Evolutionary conservation across 2,113 vertebrate species (phyloP).

Genomic region (Spermophilus dauricus): DNA sequence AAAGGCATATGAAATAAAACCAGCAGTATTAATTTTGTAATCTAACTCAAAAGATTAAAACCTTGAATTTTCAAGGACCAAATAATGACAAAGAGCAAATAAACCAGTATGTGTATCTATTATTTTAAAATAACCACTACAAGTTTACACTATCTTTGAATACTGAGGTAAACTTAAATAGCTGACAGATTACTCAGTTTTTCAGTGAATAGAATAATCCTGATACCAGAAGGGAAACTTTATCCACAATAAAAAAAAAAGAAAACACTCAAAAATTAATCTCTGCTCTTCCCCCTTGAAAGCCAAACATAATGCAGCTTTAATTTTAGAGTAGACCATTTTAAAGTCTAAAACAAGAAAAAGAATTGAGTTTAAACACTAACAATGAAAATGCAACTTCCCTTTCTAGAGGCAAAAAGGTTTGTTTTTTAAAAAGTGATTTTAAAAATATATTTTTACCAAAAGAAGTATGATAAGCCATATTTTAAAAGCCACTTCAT

Average conservation of each 20-base stretch:
- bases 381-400: slow-evolving; percentile 88
- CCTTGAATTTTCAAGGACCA: background rate
- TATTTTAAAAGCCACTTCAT: slow-evolving; percentile 77
- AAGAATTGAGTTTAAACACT: slow-evolving; percentile 86
- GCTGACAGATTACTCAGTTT: slow-evolving; percentile 3
- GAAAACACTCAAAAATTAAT: background rate
- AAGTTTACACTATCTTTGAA: slow-evolving; percentile 45
- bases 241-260: background rate
- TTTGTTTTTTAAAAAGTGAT: slow-evolving; percentile 70
- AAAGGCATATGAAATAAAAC: background rate
- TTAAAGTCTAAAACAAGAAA: slow-evolving; percentile 86
- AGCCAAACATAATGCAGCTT: slow-evolving; percentile 91
- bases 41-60: slow-evolving; percentile 62
- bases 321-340: slow-evolving; percentile 88
- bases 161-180: background rate
- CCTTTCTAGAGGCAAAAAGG: slow-evolving; percentile 91
- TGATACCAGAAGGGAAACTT: slow-evolving; percentile 49
- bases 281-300: slow-evolving; percentile 56
- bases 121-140: slow-evolving; percentile 24
- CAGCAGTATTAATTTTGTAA: background rate
- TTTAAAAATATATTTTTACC: slow-evolving; percentile 69
- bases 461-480: slow-evolving; percentile 65
- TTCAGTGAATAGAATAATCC: background rate
- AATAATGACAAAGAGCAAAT: slow-evolving; percentile 22
- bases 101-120: slow-evolving; percentile 9